Conservation (phyloP, 2,888 invertebrate genomes). For the Agonopterix arenella region DNA sequence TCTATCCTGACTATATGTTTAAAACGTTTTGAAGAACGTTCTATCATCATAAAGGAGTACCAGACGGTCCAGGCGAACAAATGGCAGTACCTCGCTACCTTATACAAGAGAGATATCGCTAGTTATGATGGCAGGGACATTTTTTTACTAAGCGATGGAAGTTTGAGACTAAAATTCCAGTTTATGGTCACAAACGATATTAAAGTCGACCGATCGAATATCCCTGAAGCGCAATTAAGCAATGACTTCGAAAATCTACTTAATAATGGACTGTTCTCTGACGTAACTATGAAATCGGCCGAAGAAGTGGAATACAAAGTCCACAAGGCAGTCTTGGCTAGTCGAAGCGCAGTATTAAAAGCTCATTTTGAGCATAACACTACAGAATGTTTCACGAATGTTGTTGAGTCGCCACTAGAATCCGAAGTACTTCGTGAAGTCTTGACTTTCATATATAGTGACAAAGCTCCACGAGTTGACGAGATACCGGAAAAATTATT, state of each 20-base stretch:
- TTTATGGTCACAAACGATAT: conserved; percentile 63
- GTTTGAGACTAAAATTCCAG: conserved; percentile 56
- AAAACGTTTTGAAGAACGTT: conserved; percentile 61
- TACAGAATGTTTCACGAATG: conserved; percentile 53
- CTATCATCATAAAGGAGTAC: conserved; percentile 59
- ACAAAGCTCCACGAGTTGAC: conserved; percentile 60
- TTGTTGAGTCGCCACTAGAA: conserved; percentile 57
- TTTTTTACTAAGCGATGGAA: conserved; percentile 55
- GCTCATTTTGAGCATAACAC: conserved; percentile 69
- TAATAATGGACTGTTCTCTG: conserved; percentile 55
- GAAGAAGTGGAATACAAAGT: conserved; percentile 57
- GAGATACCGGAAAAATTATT: conserved; percentile 62
- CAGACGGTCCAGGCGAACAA: conserved; percentile 61
- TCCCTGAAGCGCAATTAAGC: conserved; percentile 53
- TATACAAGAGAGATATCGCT: conserved; percentile 56
- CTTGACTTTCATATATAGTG: conserved; percentile 59
- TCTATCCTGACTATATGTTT: conserved; percentile 56
- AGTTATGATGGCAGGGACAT: conserved; percentile 49
- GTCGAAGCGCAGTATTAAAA: conserved; percentile 59
- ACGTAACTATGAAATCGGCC: conserved; percentile 57
- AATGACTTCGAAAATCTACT: conserved; percentile 59
- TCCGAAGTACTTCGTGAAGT: conserved; percentile 57
- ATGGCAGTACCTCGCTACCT: conserved; percentile 63
- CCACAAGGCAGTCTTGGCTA: conserved; percentile 62
- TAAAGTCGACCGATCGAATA: conserved; percentile 42